Percentiles rank a stretch among this genome's conserved stretches.
Evolutionary conservation across 2,113 vertebrate species (phyloP).

Genomic region (Aphyosemion australe): DNA sequence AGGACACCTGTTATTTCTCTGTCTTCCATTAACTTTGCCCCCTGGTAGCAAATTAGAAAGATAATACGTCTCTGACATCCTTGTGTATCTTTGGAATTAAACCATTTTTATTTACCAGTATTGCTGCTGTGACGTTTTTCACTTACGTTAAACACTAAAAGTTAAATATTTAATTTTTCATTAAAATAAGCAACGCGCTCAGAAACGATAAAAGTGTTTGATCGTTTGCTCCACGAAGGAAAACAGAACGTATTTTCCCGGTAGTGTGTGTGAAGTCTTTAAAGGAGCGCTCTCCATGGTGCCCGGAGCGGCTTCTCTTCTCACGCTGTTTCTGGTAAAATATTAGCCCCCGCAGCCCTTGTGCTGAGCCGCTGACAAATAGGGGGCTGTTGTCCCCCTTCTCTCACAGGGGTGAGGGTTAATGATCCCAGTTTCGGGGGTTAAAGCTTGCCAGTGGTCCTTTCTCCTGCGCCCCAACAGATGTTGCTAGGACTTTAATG

Average conservation of each 20-base stretch:
- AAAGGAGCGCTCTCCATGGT: constrained; percentile 80
- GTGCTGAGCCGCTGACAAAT: constrained; percentile 88
- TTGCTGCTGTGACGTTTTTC: not conserved
- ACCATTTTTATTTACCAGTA: not conserved
- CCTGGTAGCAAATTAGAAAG: constrained; percentile 37
- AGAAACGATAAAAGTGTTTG: constrained; percentile 5
- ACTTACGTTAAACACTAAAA: not conserved
- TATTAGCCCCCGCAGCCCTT: constrained; percentile 83
- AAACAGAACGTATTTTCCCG: constrained; percentile 33
- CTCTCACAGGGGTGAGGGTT: constrained; percentile 87
- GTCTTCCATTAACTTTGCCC: constrained; percentile 33
- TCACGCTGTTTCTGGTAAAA: constrained; percentile 94
- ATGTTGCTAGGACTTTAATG: constrained; percentile 98
- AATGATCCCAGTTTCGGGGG: constrained; percentile 93
- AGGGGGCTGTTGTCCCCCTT: constrained; percentile 91
- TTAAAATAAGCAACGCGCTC: not conserved
- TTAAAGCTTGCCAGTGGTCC: constrained; percentile 92
- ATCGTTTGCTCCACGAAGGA: constrained; percentile 8
- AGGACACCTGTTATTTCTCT: constrained; percentile 79
- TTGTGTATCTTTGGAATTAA: constrained; percentile 13
- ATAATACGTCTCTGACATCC: constrained; percentile 23
- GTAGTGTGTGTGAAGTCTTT: constrained; percentile 79
- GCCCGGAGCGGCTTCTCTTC: constrained; percentile 83
- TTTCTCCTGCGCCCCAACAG: constrained; percentile 92
- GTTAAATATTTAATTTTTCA: not conserved